Evolutionary conservation across 2,888 invertebrate genomes (phyloP).

Genomic region (Aphodius sticticus): DNA sequence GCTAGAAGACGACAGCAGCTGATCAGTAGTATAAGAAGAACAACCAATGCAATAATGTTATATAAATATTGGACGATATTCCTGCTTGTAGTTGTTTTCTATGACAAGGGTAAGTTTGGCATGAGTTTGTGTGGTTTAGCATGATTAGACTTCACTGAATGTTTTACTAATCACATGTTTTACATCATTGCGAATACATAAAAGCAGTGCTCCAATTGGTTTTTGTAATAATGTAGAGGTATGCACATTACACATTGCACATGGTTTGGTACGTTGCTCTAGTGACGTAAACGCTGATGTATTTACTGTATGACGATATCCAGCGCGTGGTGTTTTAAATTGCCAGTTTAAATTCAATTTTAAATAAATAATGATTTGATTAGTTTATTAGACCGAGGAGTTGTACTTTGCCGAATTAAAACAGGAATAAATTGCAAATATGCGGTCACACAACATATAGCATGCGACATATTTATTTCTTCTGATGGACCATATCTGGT

Average conservation of each 20-base stretch:
- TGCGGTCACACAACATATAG: no score
- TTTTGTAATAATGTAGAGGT: neutral
- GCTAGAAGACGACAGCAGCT: neutral
- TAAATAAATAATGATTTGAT: neutral
- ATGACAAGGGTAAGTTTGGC: slow-evolving; percentile 35
- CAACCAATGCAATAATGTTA: slow-evolving; percentile 34
- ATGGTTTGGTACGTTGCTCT: neutral
- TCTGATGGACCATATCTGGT: no score
- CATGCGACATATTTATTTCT: no score
- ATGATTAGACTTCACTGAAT: neutral
- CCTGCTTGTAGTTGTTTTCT: slow-evolving; percentile 32
- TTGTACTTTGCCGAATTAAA: no score
- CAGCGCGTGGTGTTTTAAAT: neutral
- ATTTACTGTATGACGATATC: neutral
- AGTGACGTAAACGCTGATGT: neutral
- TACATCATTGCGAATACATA: neutral
- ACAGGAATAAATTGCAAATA: no score
- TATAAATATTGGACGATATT: slow-evolving; percentile 33
- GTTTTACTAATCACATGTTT: neutral
- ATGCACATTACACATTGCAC: neutral
- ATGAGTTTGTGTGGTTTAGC: slow-evolving; percentile 22
- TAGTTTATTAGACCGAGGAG: no score
- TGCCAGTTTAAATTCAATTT: neutral
- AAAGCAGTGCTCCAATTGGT: neutral
- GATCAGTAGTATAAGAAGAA: slow-evolving; percentile 5